These are phyloP conservation scores for Cyrtorhinus lividipennis DNA, from an alignment of 1,140 invertebrate species.

Conservation along the genomic window DNA sequence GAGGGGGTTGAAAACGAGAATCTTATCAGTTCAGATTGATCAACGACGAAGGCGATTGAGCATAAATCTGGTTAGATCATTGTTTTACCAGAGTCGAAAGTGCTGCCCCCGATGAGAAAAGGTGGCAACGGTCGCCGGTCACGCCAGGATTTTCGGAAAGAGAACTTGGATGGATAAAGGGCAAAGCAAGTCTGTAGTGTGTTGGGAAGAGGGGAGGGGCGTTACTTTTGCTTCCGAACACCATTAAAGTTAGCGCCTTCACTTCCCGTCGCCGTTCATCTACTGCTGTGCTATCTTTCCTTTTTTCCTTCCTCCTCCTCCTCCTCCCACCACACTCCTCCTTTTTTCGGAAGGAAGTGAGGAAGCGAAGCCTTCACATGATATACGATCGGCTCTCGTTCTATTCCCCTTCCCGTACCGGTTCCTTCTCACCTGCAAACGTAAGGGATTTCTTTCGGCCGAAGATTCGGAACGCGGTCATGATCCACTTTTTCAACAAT, in stretches of 20 bases:
- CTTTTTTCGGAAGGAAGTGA: too few relatives aligned
- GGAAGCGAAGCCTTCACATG: neutral
- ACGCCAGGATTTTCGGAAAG: slow-evolving; percentile 5
- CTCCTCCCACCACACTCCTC: too few relatives aligned
- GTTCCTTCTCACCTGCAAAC: too few relatives aligned
- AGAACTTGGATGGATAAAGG: slow-evolving; percentile 1
- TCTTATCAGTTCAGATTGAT: neutral
- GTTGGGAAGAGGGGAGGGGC: neutral
- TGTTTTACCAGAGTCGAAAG: neutral
- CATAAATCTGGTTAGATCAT: slow-evolving; percentile 6
- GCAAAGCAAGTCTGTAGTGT: neutral
- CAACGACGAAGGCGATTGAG: neutral
- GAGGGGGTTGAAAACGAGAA: neutral
- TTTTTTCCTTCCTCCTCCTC: too few relatives aligned
- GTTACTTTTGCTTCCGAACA: slow-evolving; percentile 5
- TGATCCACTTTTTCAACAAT: too few relatives aligned
- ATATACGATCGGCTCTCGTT: neutral
- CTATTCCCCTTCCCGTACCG: neutral
- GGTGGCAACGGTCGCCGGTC: neutral
- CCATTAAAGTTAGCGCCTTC: neutral
- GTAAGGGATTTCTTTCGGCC: too few relatives aligned
- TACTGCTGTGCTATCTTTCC: neutral
- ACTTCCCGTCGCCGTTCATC: slow-evolving; percentile 3
- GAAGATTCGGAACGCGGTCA: too few relatives aligned
- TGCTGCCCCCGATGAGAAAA: neutral